These are phyloP conservation scores for Gortyna flavago DNA, from an alignment of 2,888 invertebrate genomes.

Conservation along the genomic window DNA sequence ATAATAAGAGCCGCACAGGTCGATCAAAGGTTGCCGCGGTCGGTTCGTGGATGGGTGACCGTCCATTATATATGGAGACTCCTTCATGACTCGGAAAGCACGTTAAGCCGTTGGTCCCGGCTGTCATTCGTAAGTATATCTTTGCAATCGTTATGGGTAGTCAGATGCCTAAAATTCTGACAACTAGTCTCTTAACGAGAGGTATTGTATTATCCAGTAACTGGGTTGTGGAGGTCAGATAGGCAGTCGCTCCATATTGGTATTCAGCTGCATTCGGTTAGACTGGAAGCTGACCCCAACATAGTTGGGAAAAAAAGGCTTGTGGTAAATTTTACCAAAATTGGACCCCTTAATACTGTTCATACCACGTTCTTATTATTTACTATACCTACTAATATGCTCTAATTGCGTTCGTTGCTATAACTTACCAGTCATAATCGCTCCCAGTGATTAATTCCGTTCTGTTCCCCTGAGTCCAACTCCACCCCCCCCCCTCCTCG, in stretches of 20 bases:
- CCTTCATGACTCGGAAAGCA: not conserved
- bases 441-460: constrained; percentile 28
- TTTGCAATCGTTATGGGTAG: not conserved
- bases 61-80: not conserved
- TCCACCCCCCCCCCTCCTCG: too few species aligned
- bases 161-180: not conserved
- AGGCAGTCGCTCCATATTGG: not conserved
- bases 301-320: not conserved
- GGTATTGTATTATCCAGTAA: not conserved
- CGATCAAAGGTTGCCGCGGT: not conserved
- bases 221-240: not conserved
- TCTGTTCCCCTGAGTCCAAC: too few species aligned
- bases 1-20: not conserved
- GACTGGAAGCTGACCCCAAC: not conserved
- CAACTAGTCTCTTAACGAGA: too few species aligned
- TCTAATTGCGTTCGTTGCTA: constrained; percentile 15
- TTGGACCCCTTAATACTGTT: not conserved
- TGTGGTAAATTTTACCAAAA: not conserved
- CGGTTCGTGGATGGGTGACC: not conserved
- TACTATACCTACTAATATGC: constrained; percentile 10
- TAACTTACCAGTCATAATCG: constrained; percentile 39
- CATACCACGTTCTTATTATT: constrained; percentile 12
- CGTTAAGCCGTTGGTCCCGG: not conserved
- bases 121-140: not conserved
- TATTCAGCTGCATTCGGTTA: not conserved